Evolutionary conservation across 2,888 invertebrate genomes (phyloP).

Genomic region (Leptinotarsa peninsularis): DNA sequence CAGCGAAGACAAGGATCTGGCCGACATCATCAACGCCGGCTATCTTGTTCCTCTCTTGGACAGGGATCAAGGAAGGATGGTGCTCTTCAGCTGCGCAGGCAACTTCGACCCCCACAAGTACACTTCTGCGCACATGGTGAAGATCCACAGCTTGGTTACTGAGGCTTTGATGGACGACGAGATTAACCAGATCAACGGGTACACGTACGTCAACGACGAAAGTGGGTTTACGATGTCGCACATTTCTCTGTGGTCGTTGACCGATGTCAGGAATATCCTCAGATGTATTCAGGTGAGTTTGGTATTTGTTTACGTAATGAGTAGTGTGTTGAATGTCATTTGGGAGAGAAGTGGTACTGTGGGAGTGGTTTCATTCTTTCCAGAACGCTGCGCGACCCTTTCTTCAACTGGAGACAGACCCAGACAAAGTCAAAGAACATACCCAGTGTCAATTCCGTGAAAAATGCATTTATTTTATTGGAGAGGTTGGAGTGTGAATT

Average conservation of each 20-base stretch:
- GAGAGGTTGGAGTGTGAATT: no score
- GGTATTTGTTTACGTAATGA: background rate
- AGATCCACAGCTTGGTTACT: conserved; percentile 86
- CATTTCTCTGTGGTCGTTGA: conserved; percentile 84
- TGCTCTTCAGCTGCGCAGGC: conserved; percentile 82
- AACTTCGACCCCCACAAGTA: conserved; percentile 66
- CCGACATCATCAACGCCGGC: conserved; percentile 84
- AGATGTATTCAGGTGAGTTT: conserved; percentile 79
- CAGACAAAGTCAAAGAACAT: no score
- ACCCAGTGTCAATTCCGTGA: no score
- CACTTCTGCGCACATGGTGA: conserved; percentile 86
- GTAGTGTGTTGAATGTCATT: no score
- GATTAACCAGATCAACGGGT: conserved; percentile 84
- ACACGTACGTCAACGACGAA: conserved; percentile 86
- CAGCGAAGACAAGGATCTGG: conserved; percentile 81
- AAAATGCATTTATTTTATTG: no score
- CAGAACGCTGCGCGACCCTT: no score
- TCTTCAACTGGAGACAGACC: no score
- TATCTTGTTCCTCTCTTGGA: conserved; percentile 81
- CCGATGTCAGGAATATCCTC: conserved; percentile 81
- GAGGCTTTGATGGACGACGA: conserved; percentile 89
- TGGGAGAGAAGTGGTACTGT: no score
- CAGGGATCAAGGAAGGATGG: conserved; percentile 80
- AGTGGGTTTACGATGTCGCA: conserved; percentile 87
- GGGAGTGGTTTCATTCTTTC: no score